A percentile compares a stretch with the other conserved stretches of the same genome.
Conservation (phyloP, 2,797 vertebrate species). For the Acipenser ruthenus region DNA sequence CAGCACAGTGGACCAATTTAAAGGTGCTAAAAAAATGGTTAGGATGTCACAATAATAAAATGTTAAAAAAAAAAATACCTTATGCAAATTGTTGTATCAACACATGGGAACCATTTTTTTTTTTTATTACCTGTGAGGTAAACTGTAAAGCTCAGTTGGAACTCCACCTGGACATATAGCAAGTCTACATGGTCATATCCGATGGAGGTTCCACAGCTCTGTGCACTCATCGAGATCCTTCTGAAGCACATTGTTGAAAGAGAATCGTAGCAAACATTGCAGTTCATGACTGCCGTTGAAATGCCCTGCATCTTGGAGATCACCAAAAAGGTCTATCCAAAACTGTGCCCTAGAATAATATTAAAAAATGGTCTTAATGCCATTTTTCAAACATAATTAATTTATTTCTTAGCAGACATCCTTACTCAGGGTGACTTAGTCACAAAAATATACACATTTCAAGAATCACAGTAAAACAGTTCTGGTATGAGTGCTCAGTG, state of each 20-base stretch:
- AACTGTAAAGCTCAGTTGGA: constrained; percentile 6
- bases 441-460: too few species aligned
- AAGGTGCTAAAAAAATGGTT: too few species aligned
- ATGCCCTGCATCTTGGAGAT: constrained; percentile 15
- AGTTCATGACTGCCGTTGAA: constrained; percentile 13
- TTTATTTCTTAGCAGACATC: neutral
- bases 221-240: constrained; percentile 19
- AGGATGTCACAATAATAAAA: neutral
- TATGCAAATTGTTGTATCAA: too few species aligned
- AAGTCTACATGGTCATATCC: constrained; percentile 7
- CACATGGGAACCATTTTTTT: too few species aligned
- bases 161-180: constrained; percentile 5
- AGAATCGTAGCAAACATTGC: constrained; percentile 15
- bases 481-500: too few species aligned
- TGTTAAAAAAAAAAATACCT: too few species aligned
- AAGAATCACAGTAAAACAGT: too few species aligned
- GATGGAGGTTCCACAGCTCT: constrained; percentile 18
- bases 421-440: neutral
- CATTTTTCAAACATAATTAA: neutral
- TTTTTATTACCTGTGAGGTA: constrained; percentile 12
- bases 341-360: constrained; percentile 13
- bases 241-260: constrained; percentile 18
- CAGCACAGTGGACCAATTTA: too few species aligned
- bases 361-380: constrained; percentile 1
- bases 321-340: constrained; percentile 21